Evolutionary conservation across 2,113 vertebrate genomes (phyloP).

Genomic region (Cepphus grylle): DNA sequence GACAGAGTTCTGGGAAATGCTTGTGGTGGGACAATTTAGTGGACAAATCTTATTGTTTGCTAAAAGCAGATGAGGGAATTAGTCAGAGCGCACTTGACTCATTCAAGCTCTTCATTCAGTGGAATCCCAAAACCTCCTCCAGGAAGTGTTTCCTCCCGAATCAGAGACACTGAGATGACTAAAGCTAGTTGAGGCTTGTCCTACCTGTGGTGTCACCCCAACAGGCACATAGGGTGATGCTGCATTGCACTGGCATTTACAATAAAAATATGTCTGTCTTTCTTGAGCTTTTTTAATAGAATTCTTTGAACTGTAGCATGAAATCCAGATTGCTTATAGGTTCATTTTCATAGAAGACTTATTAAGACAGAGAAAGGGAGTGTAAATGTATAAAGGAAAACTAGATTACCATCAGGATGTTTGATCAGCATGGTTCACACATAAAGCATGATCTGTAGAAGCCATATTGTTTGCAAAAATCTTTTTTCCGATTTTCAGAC

Average conservation of each 20-base stretch:
- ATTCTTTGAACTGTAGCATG: neutral
- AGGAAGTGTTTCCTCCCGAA: neutral
- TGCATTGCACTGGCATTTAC: neutral
- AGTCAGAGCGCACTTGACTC: neutral
- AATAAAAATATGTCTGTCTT: neutral
- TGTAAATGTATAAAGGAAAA: neutral
- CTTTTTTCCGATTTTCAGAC: neutral
- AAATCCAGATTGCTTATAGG: neutral
- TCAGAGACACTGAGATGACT: neutral
- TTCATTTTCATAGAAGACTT: neutral
- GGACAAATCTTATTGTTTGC: neutral
- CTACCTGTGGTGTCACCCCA: neutral
- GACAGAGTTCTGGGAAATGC: neutral
- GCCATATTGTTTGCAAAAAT: neutral
- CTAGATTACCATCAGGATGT: neutral
- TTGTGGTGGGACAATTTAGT: neutral
- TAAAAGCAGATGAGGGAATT: neutral
- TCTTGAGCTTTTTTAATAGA: neutral
- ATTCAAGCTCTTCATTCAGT: neutral
- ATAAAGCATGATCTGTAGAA: neutral
- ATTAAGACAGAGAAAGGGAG: neutral
- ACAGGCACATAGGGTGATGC: neutral
- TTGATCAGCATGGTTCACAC: neutral
- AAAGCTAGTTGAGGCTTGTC: neutral
- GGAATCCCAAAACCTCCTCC: neutral